Conservation (phyloP, 53 echinoderm and acorn worm genomes). For the Hippasteria phrygiana region DNA sequence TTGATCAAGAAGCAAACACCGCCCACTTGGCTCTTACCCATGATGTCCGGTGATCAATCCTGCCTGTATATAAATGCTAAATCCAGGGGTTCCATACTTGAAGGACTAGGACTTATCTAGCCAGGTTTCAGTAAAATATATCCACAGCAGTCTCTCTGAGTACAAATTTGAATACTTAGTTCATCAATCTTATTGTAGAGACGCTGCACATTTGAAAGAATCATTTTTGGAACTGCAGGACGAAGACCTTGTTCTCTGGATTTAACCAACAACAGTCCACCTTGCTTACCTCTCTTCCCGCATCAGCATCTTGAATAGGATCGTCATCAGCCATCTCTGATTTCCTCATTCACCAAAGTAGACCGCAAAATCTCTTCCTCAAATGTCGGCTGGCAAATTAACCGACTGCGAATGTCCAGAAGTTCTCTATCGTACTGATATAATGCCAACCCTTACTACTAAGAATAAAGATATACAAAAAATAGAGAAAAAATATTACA, state of each 20-base stretch:
- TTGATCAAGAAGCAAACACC: constrained; percentile 45
- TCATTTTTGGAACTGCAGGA: constrained; percentile 28
- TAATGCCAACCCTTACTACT: background rate
- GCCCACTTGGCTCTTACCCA: constrained; percentile 28
- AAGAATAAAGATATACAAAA: constrained; percentile 3
- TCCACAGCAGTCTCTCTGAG: constrained; percentile 45
- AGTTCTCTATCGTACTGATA: background rate
- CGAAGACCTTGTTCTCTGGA: constrained; percentile 26
- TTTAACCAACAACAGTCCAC: constrained; percentile 28
- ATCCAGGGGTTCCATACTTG: constrained; percentile 40
- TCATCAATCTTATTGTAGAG: constrained; percentile 42
- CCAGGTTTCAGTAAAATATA: constrained; percentile 50
- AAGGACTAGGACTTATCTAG: constrained; percentile 25
- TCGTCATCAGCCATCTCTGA: constrained; percentile 36
- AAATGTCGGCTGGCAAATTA: constrained; percentile 21
- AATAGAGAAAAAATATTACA: background rate
- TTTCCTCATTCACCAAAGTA: constrained; percentile 16
- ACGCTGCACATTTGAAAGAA: constrained; percentile 42
- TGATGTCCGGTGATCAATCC: constrained; percentile 13
- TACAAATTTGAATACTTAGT: constrained; percentile 19
- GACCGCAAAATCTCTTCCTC: constrained; percentile 21
- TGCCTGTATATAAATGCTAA: constrained; percentile 34
- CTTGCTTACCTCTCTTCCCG: constrained; percentile 37
- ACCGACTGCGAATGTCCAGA: background rate
- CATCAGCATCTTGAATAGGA: constrained; percentile 24